Percentiles rank a stretch among this genome's conserved stretches.
Evolutionary conservation across 2,113 vertebrate species (phyloP).

Genomic region (Sorex araneus): DNA sequence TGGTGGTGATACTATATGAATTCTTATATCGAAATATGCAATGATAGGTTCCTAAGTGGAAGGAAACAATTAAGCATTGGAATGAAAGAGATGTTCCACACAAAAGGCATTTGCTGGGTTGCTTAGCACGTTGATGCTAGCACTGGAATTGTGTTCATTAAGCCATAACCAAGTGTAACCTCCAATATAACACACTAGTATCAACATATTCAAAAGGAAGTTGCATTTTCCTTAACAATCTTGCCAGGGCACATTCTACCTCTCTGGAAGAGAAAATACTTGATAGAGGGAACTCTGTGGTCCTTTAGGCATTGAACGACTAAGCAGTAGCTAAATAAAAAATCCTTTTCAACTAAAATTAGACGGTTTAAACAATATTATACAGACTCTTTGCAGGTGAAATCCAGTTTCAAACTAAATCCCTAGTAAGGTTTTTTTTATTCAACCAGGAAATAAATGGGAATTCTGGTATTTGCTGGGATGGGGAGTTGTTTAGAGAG

Average conservation of each 20-base stretch:
- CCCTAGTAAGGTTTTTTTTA: neutral
- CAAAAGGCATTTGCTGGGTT: no score
- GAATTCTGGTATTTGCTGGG: neutral
- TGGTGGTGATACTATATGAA: slow-evolving; percentile 74
- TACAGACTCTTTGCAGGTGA: neutral
- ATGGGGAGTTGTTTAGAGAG: neutral
- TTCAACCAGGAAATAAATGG: neutral
- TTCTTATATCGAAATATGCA: slow-evolving; percentile 86
- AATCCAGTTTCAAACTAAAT: neutral
- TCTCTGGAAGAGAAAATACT: neutral
- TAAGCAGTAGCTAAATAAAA: neutral
- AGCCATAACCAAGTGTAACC: no score
- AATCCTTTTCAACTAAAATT: neutral
- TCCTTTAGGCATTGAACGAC: neutral
- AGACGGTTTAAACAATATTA: neutral
- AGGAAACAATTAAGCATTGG: slow-evolving; percentile 26
- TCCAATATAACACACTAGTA: neutral
- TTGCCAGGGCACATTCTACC: neutral
- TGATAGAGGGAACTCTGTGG: accelerated
- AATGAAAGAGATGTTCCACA: no score
- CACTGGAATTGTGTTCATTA: no score
- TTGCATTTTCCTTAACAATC: neutral
- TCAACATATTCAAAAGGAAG: neutral
- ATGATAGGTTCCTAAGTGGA: slow-evolving; percentile 86
- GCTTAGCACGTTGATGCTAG: no score